These are phyloP conservation scores for Empis livida DNA, from an alignment of 2,888 invertebrate species.

Conservation along the genomic window DNA sequence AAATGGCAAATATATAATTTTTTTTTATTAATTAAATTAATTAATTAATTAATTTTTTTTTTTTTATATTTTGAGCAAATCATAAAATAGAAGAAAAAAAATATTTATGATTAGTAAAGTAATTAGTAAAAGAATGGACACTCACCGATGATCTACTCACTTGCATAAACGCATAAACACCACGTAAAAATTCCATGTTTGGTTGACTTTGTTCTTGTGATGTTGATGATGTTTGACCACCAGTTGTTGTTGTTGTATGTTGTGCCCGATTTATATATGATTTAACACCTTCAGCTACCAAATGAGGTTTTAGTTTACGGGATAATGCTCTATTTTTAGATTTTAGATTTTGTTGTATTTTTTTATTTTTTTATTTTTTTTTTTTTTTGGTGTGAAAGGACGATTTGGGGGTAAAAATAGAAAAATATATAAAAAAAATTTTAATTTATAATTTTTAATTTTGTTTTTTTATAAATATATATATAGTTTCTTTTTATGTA, in stretches of 20 bases:
- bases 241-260: slow-evolving; percentile 22
- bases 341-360: no score
- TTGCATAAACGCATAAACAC: slow-evolving; percentile 40
- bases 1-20: no score
- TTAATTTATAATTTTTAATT: no score
- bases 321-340: slow-evolving; percentile 26
- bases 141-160: slow-evolving; percentile 41
- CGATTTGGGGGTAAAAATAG: no score
- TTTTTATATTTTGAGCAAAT: slow-evolving; percentile 19
- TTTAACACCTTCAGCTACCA: slow-evolving; percentile 36
- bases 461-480: no score
- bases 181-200: slow-evolving; percentile 40
- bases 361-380: no score
- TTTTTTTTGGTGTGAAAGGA: no score
- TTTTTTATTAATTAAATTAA: no score
- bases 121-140: slow-evolving; percentile 35
- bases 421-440: no score
- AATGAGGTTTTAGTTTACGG: slow-evolving; percentile 35
- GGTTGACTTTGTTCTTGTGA: slow-evolving; percentile 31
- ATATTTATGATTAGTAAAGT: slow-evolving; percentile 36
- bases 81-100: slow-evolving; percentile 27
- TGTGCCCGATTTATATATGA: slow-evolving; percentile 36
- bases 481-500: no score
- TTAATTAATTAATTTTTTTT: no score
- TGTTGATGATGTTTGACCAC: slow-evolving; percentile 13